Evolutionary conservation across 2,797 vertebrate species (phyloP).

Genomic region (Bradypodion pumilum): DNA sequence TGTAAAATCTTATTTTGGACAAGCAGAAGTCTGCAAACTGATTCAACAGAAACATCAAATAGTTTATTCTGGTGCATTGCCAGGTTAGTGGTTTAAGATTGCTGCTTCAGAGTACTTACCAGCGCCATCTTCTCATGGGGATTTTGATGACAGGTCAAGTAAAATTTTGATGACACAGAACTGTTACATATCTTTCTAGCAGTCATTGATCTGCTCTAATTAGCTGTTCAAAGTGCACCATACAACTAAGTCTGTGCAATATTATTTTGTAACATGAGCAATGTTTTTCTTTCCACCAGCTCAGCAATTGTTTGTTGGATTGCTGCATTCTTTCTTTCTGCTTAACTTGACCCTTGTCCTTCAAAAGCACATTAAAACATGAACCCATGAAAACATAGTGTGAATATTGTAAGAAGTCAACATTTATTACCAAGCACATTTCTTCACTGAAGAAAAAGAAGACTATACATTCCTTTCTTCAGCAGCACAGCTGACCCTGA

Average conservation of each 20-base stretch:
- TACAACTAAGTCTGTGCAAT: constrained; percentile 49
- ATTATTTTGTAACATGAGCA: constrained; percentile 58
- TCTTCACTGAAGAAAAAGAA: constrained; percentile 50
- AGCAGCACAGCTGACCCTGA: constrained; percentile 53
- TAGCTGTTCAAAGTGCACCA: constrained; percentile 60
- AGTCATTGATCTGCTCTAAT: constrained; percentile 65
- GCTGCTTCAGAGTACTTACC: constrained; percentile 47
- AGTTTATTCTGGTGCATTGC: neutral
- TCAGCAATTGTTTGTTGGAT: constrained; percentile 56
- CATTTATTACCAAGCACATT: constrained; percentile 38
- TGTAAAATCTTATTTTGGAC: neutral
- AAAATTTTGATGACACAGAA: constrained; percentile 68
- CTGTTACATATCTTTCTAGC: constrained; percentile 62
- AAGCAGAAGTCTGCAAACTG: neutral
- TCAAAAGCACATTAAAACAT: constrained; percentile 5
- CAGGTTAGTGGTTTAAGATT: neutral
- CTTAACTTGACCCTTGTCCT: constrained; percentile 49
- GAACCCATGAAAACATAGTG: constrained; percentile 19
- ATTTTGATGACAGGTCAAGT: constrained; percentile 59
- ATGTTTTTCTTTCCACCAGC: constrained; percentile 44
- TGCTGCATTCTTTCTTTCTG: constrained; percentile 34
- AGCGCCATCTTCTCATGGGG: constrained; percentile 52
- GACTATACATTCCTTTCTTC: constrained; percentile 32
- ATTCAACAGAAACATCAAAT: neutral
- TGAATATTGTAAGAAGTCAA: constrained; percentile 42